Evolutionary conservation across 2,113 vertebrate genomes (phyloP).

Genomic region (Cavia aperea): DNA sequence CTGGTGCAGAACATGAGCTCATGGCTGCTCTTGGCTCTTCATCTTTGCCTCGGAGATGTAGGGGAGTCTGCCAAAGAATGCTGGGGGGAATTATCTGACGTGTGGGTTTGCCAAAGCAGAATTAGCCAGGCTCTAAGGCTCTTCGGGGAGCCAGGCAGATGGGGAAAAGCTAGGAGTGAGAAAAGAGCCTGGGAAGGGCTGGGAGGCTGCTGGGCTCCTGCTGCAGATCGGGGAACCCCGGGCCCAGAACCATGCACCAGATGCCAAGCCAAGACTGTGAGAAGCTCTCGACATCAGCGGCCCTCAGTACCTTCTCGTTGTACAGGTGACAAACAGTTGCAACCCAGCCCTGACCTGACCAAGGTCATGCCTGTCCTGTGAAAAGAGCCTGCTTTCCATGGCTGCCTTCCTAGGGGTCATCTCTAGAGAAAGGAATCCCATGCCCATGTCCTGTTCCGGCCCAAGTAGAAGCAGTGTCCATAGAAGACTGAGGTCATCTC

Average conservation of each 20-base stretch:
- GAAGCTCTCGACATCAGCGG: background rate
- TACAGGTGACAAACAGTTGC: background rate
- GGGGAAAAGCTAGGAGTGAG: background rate
- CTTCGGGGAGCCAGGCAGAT: background rate
- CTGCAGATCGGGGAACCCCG: background rate
- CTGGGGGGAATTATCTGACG: slow-evolving; percentile 47
- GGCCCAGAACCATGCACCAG: rapidly evolving
- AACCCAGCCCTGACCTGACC: background rate
- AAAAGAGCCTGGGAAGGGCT: background rate
- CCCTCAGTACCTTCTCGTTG: background rate
- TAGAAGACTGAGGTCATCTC: background rate
- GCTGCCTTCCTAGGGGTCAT: background rate
- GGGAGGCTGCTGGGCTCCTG: rapidly evolving
- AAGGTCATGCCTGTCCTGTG: too few relatives aligned
- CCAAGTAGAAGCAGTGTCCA: background rate
- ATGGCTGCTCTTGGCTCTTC: slow-evolving; percentile 40
- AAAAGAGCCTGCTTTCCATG: background rate
- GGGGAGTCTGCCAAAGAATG: slow-evolving; percentile 63
- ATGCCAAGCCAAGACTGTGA: background rate
- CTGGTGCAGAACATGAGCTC: slow-evolving; percentile 38
- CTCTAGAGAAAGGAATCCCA: background rate
- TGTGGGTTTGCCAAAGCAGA: slow-evolving; percentile 60
- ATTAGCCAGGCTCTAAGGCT: slow-evolving; percentile 46
- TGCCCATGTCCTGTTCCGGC: background rate
- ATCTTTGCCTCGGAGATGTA: slow-evolving; percentile 40